Evolutionary conservation across 2,113 vertebrate species (phyloP).

Genomic region (Xenotilapia flavipinnis): DNA sequence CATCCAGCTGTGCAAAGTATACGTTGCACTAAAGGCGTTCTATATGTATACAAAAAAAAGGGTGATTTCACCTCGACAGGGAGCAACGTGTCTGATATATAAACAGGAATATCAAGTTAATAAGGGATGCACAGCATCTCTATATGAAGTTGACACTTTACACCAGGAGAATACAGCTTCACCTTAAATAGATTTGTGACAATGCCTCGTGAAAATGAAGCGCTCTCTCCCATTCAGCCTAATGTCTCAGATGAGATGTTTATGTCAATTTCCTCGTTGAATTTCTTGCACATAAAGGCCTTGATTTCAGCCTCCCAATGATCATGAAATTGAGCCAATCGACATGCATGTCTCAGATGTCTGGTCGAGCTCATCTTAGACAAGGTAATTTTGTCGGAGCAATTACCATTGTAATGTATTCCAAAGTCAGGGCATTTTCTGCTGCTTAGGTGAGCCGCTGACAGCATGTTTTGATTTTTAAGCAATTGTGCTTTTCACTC

Average conservation of each 20-base stretch:
- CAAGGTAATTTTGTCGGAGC: constrained; percentile 89
- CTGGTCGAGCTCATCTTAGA: constrained; percentile 77
- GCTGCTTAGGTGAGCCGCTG: constrained; percentile 78
- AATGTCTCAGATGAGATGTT: constrained; percentile 73
- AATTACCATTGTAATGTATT: constrained; percentile 96
- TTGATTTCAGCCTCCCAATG: constrained; percentile 81
- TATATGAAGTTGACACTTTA: neutral
- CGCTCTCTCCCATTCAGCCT: constrained; percentile 14
- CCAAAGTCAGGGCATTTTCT: constrained; percentile 88
- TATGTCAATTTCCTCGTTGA: constrained; percentile 84
- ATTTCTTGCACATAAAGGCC: constrained; percentile 79
- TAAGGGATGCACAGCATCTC: neutral
- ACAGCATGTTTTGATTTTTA: constrained; percentile 92
- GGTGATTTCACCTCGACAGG: neutral
- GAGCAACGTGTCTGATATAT: neutral
- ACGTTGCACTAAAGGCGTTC: neutral
- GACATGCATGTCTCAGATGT: constrained; percentile 78
- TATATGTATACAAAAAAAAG: neutral
- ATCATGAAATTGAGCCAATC: constrained; percentile 84
- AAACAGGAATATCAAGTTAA: neutral
- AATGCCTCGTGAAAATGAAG: constrained; percentile 16
- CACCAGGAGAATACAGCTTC: neutral
- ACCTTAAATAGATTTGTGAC: constrained; percentile 27
- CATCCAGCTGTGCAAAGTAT: neutral
- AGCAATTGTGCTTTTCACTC: constrained; percentile 72